Base-by-base conservation (phyloP, 2,888 invertebrate genomes). In the Spisula subtruncata region DNA sequence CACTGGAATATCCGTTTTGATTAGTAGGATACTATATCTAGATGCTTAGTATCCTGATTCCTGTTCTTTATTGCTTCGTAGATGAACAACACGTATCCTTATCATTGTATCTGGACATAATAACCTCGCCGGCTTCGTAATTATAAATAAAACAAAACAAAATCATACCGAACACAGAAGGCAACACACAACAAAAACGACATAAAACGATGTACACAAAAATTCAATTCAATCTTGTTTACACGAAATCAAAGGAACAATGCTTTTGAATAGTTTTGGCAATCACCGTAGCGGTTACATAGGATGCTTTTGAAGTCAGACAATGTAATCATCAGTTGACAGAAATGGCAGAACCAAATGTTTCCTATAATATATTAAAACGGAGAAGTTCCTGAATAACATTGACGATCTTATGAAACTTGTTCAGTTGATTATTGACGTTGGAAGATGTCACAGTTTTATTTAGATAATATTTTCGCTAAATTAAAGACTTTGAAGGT, bases 1-100 rank as follows among this genome's bases (percentile, higher is more conserved):
- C n/a, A n/a, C n/a, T n/a, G n/a, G n/a, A 18, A 0, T 20, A 5
- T n/a, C 18, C 2, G 6, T 0, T 0, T 6, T n/a, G n/a, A 6
- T n/a, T 60, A 0, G 14, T n/a, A n/a, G n/a, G 1, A 60, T 2
- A 60, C 20, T 20, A 0, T 20, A 10, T n/a, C 20, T 8, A 60
- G n/a, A 60, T 6, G 6, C 60, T 60, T 5, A 60, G 6, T 20
- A 5, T n/a, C n/a, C 1, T n/a, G 1, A 1, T 16, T n/a, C n/a
- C n/a, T n/a, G 6, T 60, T 20, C 6, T 60, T 6, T 2, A 60
- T 60, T 60, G 18, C 60, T n/a, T 20, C 0, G 60, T n/a, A n/a
- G 60, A 60, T n/a, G n/a, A 20, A 20, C 60, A 60, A 60, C 60
- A 60, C 60, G 0, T 60, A 60, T n/a, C 18, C 60, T n/a, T n/a